Conservation (phyloP, 2,113 vertebrate genomes). For the Semnornis frantzii region DNA sequence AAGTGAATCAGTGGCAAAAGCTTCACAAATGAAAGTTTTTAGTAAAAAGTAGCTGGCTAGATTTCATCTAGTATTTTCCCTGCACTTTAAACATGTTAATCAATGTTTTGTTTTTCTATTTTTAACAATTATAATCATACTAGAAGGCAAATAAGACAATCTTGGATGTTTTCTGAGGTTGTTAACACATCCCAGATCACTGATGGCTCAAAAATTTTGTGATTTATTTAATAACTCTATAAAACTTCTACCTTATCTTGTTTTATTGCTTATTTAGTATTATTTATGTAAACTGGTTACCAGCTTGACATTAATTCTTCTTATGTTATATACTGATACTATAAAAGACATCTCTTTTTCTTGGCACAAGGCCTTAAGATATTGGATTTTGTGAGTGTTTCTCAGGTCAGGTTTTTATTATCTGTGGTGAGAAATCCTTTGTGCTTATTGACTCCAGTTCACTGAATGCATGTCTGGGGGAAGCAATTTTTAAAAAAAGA, state of each 20-base stretch:
- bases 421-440: neutral
- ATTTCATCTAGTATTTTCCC: neutral
- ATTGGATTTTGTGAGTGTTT: neutral
- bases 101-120: neutral
- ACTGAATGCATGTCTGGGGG: neutral
- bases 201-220: neutral
- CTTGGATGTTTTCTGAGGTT: neutral
- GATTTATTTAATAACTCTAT: neutral
- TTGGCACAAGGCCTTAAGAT: neutral
- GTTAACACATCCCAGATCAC: neutral
- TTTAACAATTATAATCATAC: neutral
- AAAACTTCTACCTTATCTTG: neutral
- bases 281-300: neutral
- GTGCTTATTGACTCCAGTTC: neutral
- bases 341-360: neutral
- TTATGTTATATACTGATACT: neutral
- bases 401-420: neutral
- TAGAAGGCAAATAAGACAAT: neutral
- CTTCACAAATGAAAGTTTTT: neutral
- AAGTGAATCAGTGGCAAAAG: neutral
- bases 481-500: neutral
- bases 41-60: neutral
- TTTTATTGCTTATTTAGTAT: constrained; percentile 9
- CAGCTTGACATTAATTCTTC: neutral
- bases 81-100: neutral